phyloP scores from a whole-genome alignment of 2,888 invertebrate species.

The Listrodromus nycthemerus region DNA sequence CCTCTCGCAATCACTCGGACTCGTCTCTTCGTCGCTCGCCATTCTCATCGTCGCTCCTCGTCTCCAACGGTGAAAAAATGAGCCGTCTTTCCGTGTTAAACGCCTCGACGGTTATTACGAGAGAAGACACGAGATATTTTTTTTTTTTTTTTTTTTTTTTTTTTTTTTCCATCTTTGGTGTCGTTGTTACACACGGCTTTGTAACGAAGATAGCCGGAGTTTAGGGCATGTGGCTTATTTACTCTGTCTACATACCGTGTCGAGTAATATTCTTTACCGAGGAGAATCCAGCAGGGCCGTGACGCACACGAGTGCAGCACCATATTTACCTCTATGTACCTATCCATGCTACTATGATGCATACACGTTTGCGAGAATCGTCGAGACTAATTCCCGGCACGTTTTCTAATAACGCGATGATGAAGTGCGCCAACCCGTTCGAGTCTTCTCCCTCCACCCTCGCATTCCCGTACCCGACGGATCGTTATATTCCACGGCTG shows the following conservation, averaged over 20 bases:
- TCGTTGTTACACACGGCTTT: not conserved
- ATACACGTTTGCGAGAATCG: conserved; percentile 39
- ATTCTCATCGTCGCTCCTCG: not conserved
- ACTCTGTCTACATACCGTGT: not conserved
- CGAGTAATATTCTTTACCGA: not conserved
- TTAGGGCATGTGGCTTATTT: not conserved
- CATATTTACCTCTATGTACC: conserved; percentile 19
- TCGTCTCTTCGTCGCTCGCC: not conserved
- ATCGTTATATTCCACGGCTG: conserved; percentile 20
- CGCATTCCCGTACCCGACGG: not conserved
- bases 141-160: conserved; percentile 65
- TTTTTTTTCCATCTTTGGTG: conserved; percentile 48
- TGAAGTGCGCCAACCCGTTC: conserved; percentile 54
- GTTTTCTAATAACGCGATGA: conserved; percentile 62
- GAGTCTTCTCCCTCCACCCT: not conserved
- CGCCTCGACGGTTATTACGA: conserved; percentile 67
- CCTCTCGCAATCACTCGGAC: no score
- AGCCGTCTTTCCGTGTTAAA: conserved; percentile 9
- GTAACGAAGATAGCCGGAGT: conserved; percentile 1
- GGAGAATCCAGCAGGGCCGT: conserved; percentile 30
- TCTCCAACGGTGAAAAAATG: no score
- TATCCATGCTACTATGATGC: not conserved
- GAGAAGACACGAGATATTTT: conserved; percentile 62
- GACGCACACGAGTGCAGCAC: not conserved
- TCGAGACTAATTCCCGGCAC: conserved; percentile 60